Conservation (phyloP, 2,797 vertebrate species). For the Onychomys leucogaster region DNA sequence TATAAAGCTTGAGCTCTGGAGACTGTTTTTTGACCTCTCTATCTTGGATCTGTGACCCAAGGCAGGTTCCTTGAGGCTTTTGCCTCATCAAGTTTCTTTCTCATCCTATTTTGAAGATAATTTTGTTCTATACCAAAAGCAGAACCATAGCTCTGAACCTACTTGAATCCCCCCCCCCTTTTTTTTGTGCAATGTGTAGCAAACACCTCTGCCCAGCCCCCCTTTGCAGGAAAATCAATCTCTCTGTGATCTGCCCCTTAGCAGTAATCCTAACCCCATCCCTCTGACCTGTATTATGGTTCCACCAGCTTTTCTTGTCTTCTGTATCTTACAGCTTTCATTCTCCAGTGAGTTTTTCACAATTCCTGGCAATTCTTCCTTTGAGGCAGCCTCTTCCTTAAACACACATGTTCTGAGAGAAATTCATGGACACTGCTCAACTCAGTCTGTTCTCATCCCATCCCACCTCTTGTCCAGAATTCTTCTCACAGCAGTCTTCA, state of each 20-base stretch:
- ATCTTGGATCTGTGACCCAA: constrained; percentile 26
- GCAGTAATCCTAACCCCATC: neutral
- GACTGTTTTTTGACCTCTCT: constrained; percentile 14
- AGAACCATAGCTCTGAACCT: constrained; percentile 10
- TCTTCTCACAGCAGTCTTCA: neutral
- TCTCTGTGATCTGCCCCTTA: neutral
- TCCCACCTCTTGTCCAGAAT: neutral
- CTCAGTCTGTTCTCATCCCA: neutral
- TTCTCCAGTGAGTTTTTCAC: neutral
- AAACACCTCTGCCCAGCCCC: neutral
- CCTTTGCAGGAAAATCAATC: neutral
- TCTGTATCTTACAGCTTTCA: neutral
- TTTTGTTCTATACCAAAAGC: constrained; percentile 9
- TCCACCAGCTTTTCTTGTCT: neutral
- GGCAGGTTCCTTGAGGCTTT: constrained; percentile 18
- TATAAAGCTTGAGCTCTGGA: constrained; percentile 8
- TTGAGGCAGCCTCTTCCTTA: neutral
- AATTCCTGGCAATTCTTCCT: neutral
- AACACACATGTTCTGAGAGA: neutral
- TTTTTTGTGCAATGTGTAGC: neutral
- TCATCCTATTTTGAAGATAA: constrained; percentile 30
- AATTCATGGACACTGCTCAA: neutral
- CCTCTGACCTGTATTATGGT: neutral
- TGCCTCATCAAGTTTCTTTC: constrained; percentile 58
- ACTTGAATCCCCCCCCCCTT: constrained; percentile 24